phyloP scores from a whole-genome alignment of 2,888 invertebrate genomes.

The Cantharis flavilabris region DNA sequence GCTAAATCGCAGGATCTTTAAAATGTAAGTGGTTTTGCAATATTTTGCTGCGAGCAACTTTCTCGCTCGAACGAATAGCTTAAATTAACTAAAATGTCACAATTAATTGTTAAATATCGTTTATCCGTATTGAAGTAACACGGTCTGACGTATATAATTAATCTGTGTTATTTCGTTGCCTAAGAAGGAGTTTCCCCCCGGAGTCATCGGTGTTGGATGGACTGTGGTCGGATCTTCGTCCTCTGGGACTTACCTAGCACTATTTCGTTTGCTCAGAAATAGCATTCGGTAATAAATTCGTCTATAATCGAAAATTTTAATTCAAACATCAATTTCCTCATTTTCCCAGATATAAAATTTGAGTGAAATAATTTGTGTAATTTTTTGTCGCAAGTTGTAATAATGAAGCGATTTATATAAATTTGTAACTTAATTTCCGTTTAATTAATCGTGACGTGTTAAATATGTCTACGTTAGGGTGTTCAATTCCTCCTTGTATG shows the following conservation, averaged over 20 bases:
- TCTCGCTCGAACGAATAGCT: constrained; percentile 29
- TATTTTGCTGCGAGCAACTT: background rate
- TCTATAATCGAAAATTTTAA: background rate
- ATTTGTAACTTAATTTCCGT: background rate
- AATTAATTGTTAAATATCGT: constrained; percentile 58
- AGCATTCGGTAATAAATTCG: constrained; percentile 10
- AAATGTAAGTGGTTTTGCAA: background rate
- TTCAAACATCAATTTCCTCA: background rate
- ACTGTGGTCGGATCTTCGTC: constrained; percentile 38
- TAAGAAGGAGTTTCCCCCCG: constrained; percentile 50
- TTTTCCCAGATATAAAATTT: background rate
- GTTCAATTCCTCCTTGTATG: constrained; percentile 24
- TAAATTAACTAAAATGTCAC: constrained; percentile 50
- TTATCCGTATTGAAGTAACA: constrained; percentile 55
- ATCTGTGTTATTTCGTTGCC: constrained; percentile 56
- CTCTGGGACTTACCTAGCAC: constrained; percentile 38
- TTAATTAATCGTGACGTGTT: background rate
- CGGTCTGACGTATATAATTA: constrained; percentile 57
- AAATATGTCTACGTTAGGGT: background rate
- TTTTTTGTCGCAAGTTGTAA: background rate
- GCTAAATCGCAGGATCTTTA: background rate
- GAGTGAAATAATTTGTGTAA: background rate
- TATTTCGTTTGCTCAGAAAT: constrained; percentile 36
- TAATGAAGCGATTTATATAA: background rate
- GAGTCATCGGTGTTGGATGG: constrained; percentile 48